Evolutionary conservation across 1,140 invertebrate species (phyloP), one percentile per base, ranked within the genome.

Genomic region (Caerostris darwini): DNA sequence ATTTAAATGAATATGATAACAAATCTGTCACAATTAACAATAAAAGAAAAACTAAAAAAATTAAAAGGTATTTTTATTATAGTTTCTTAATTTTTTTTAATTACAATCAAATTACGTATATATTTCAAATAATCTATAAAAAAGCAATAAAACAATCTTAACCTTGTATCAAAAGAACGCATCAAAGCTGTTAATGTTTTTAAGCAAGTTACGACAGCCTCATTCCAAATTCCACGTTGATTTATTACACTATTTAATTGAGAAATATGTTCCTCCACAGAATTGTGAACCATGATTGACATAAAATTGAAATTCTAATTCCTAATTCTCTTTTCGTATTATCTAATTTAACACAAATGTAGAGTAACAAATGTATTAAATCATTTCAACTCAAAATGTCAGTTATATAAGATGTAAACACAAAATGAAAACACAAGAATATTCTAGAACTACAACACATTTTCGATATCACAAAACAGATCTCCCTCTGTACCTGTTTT

Each of bases 241-340:
- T 56, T 19, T n/a, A 85, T 7, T 56, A 85, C 10, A n/a, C n/a
- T 3, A 7, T 4, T 85, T 4, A 85, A 56, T 3, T 85, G 54
- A 19, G 57, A 58, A 58, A 85, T n/a, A 3, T 58, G 54, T 57
- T 58, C 82, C 12, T 56, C 56, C n/a, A 56, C 56, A 2, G 82
- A n/a, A n/a, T 85, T 85, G 50, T 85, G 14, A n/a, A 85, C 82
- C 82, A 85, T 85, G 57, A 7, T 85, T 85, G 17, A 17, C 61
- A 10, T 64, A 17, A 17, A 64, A 17, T 64, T 64, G 61, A 64
- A 64, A 64, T 10, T 17, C 8, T 17, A 64, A 64, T 64, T 17
- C 17, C 61, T 10, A 64, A 64, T 17, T 64, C 61, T 34, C 34
- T 34, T 0, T 34, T 34, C 34, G 34, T 34, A 34, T 34, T 34